Evolutionary conservation across 2,888 invertebrate species (phyloP), one percentile per base, ranked within the genome.

Genomic region (Tetragonisca angustula): DNA sequence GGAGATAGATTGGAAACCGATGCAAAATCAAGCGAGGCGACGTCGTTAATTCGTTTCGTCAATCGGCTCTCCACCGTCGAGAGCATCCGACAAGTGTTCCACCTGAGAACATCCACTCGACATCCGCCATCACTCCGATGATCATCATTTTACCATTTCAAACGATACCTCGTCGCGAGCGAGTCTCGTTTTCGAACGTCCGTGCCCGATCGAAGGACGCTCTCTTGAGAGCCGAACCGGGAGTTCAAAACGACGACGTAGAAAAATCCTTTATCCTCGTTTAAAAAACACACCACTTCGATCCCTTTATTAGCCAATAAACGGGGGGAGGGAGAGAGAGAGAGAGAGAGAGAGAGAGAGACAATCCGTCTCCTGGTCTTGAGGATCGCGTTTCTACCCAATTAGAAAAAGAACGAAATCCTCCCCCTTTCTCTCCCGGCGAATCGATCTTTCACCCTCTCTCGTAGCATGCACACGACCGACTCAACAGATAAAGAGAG

Each of bases 321-420:
- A 82, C 78, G 84, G 21, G 49, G n/a, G n/a, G n/a, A 36, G 36
- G 0, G 36, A 36, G 62, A 9, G 9, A 36, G 36, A 36, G 36
- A 36, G 36, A 9, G 36, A 43, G 43, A 43, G 43, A 43, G 43
- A 43, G 43, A 9, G 43, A 43, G 43, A 43, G 43, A 43, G 59
- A 59, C 49, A 52, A 64, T 75, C 56, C 32, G n/a, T 56, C 69
- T 59, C 56, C 13, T 59, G 56, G 79, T 54, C 36, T 43, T 56
- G 4, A 27, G n/a, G 75, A 73, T 73, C 80, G 72, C 76, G 76
- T 73, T 19, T 65, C 87, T 70, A 81, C 85, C 87, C 88, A 87
- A 88, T 88, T 88, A 88, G 87, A 87, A 88, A 76, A 85, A 82
- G 76, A 86, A 27, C 76, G 73, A 81, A 62, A 43, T 43, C 43